Evolutionary conservation across 2,888 invertebrate species (phyloP), one percentile per base, ranked within the genome.

Genomic region (Dendrolimus houi): DNA sequence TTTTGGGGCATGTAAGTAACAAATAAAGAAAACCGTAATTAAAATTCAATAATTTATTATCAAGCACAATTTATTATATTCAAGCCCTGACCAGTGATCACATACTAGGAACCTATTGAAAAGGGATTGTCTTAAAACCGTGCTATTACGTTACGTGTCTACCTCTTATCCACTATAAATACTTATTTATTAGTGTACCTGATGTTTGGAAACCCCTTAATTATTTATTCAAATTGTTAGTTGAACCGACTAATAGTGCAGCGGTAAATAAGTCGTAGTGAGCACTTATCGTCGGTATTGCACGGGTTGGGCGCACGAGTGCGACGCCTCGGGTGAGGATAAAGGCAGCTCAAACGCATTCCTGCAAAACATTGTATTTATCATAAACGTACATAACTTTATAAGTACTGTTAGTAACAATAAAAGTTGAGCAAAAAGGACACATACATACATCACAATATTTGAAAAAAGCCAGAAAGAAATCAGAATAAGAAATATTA

Each of bases 191-290:
- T 64, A 62, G 59, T 64, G 64, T 69, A 69, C 70, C 71, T 9
- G 70, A 72, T 69, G 69, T 75, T 76, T 68, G 69, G 71, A 76
- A 74, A 78, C 69, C 69, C 67, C 66, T 72, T 75, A 78, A 80
- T 81, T 83, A 83, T 77, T 75, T 72, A 77, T 82, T 79, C 74
- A 80, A 83, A 83, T 78, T 71, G 72, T 79, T 69, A 78, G 73
- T 69, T 73, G 69, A 79, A 75, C 78, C 75, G 71, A 73, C 81
- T 78, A 84, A 83, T 83, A 85, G 71, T 66, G 67, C 67, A 72
- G 77, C 77, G 73, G 77, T 75, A 74, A 76, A 81, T 78, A 76
- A 77, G 72, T 71, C 72, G 68, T 75, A 75, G 73, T 72, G 62
- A 66, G 67, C 67, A 72, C 72, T 69, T 72, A 74, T 68, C 64